Base-by-base conservation (phyloP, 2,113 vertebrate genomes). In the Cebus imitator region DNA sequence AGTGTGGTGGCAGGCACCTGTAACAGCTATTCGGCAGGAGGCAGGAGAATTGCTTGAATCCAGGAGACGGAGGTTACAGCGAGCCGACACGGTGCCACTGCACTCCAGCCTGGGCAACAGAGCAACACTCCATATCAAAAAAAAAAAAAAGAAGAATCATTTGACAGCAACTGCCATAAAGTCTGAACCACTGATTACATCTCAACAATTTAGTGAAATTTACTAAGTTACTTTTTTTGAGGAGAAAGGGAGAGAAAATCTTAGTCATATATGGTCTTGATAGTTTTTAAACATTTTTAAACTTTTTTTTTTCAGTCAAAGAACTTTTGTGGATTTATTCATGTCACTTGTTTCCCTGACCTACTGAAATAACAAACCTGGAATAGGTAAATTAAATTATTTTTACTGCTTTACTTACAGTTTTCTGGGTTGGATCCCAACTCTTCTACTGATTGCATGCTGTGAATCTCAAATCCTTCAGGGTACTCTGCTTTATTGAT, bases 381-480 rank as follows among this genome's bases (percentile, higher is more conserved):
- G 35, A 91, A 80, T 37, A 79, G 10, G 83, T 50, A 1, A 90
- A 87, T 75, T 57, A 32, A 81, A 78, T 81, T 45, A 45, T 64
- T 96, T 93, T 91, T 85, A 95, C 90, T 25, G 73, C n/a, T 83
- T 97, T 97, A 87, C 99, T 98, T 98, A 99, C 99, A n/a, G 61
- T 99, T 99, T 96, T 99, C 99, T 80, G 99, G 99, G 98, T 98
- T 99, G 91, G 98, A 98, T 97, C 99, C 99, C 93, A 99, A 98
- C 84, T 99, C 99, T 97, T 98, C 99, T 16, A 99, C 98, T 4
- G 99, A 97, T 90, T 99, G 98, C 99, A 99, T 99, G 97, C 99
- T 99, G 86, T 99, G 99, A 97, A 99, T 98, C 96, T 99, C 98
- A 94, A 99, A 87, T 2, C 98, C 98, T 94, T 99, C 98, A 85